phyloP scores from a whole-genome alignment of 2,888 invertebrate genomes.

The Pinctada fucata region DNA sequence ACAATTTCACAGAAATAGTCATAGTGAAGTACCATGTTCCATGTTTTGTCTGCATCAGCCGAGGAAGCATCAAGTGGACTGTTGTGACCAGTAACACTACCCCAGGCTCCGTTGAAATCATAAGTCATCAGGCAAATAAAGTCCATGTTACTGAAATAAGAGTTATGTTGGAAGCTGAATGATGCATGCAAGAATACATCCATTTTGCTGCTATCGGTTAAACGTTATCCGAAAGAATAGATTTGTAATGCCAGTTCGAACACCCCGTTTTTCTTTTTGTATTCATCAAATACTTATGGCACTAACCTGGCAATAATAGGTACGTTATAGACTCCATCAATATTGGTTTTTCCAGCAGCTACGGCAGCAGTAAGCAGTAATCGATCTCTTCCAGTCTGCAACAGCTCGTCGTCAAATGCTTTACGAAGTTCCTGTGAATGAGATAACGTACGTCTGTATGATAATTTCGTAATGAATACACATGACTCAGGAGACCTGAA shows the following conservation, averaged over 20 bases:
- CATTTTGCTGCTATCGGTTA: too few relatives aligned
- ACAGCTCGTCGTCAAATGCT: constrained; percentile 54
- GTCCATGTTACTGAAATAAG: constrained; percentile 56
- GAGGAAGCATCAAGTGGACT: constrained; percentile 62
- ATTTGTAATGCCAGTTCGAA: too few relatives aligned
- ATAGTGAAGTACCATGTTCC: constrained; percentile 44
- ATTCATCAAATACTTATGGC: too few relatives aligned
- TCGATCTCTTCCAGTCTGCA: constrained; percentile 38
- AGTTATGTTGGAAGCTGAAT: too few relatives aligned
- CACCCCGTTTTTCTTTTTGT: too few relatives aligned
- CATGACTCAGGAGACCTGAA: too few relatives aligned
- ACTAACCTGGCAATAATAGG: constrained; percentile 54
- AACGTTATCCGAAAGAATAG: too few relatives aligned
- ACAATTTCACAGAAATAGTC: too few relatives aligned
- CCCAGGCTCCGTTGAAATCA: constrained; percentile 73
- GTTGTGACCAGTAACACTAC: constrained; percentile 66
- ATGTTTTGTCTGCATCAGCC: constrained; percentile 41
- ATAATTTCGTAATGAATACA: too few relatives aligned
- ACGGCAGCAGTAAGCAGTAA: constrained; percentile 70
- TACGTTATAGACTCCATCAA: constrained; percentile 67
- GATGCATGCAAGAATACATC: too few relatives aligned
- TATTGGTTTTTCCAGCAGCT: constrained; percentile 61
- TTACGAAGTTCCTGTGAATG: constrained; percentile 50
- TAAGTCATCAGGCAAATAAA: constrained; percentile 69
- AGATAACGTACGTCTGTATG: too few relatives aligned